phyloP scores from a whole-genome alignment of 1,140 invertebrate genomes.

The Akabosia matsudoensis region DNA sequence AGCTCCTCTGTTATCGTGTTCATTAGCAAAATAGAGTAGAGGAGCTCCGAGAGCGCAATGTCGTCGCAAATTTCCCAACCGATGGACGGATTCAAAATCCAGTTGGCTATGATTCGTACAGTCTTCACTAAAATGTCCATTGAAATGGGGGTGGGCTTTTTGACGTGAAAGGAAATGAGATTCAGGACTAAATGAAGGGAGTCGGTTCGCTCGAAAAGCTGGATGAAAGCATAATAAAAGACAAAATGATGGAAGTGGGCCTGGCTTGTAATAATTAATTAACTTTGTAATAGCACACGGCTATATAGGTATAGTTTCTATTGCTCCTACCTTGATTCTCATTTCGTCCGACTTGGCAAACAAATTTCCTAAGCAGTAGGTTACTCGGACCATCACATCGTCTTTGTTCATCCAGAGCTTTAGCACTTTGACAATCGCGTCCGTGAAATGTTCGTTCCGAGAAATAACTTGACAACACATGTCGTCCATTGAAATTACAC shows the following conservation, averaged over 20 bases:
- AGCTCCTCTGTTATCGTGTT: constrained; percentile 63
- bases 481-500: constrained; percentile 70
- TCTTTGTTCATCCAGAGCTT: constrained; percentile 60
- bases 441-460: constrained; percentile 55
- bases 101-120: constrained; percentile 69
- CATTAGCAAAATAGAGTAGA: constrained; percentile 56
- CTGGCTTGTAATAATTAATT: too few species aligned
- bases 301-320: too few species aligned
- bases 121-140: constrained; percentile 68
- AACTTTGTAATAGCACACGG: too few species aligned
- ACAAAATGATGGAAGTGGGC: not conserved
- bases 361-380: constrained; percentile 74
- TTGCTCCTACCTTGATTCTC: constrained; percentile 56
- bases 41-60: constrained; percentile 53
- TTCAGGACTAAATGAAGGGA: constrained; percentile 58
- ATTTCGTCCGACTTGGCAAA: constrained; percentile 66
- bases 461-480: constrained; percentile 67
- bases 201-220: constrained; percentile 60
- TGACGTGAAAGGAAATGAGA: constrained; percentile 61
- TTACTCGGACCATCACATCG: constrained; percentile 67
- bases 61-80: constrained; percentile 56
- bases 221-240: constrained; percentile 37
- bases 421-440: constrained; percentile 58
- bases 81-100: constrained; percentile 66
- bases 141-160: constrained; percentile 53